Evolutionary conservation across 2,888 invertebrate species (phyloP).

Genomic region (Caenorhabditis sp.): DNA sequence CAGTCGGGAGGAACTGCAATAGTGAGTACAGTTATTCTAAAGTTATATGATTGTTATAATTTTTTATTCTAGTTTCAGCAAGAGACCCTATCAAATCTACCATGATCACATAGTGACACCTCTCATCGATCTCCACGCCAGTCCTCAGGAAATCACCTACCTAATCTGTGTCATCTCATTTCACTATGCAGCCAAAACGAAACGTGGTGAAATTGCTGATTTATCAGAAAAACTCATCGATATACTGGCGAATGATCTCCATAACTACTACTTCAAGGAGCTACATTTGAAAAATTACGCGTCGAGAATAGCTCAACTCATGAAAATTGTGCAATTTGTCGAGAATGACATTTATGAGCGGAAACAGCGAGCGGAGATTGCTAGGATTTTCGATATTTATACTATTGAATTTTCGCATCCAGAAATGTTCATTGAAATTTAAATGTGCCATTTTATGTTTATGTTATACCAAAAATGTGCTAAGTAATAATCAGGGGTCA

Average conservation of each 20-base stretch:
- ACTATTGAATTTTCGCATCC: conserved; percentile 5
- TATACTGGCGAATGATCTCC: neutral
- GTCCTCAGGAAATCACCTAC: conserved; percentile 2
- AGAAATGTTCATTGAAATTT: neutral
- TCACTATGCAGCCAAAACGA: conserved; percentile 26
- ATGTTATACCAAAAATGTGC: too few species aligned
- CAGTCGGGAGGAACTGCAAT: neutral
- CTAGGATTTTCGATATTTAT: conserved; percentile 3
- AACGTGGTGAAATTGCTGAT: neutral
- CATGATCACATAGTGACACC: neutral
- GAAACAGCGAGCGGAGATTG: conserved; percentile 2
- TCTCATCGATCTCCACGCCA: neutral
- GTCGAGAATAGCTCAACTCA: conserved; percentile 15
- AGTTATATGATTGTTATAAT: neutral
- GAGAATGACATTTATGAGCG: neutral
- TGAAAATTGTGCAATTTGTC: neutral
- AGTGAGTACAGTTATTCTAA: neutral
- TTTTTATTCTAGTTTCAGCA: conserved; percentile 18
- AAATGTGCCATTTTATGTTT: too few species aligned
- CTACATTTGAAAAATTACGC: conserved; percentile 37
- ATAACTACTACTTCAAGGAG: conserved; percentile 29
- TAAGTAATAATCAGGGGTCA: too few species aligned
- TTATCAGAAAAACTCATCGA: conserved; percentile 9
- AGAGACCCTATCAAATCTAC: neutral
- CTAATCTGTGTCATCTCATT: conserved; percentile 36